A percentile compares a stretch with the other conserved stretches of the same genome.
Conservation (phyloP, 2,113 vertebrate species). For the Elaphurus davidianus region DNA sequence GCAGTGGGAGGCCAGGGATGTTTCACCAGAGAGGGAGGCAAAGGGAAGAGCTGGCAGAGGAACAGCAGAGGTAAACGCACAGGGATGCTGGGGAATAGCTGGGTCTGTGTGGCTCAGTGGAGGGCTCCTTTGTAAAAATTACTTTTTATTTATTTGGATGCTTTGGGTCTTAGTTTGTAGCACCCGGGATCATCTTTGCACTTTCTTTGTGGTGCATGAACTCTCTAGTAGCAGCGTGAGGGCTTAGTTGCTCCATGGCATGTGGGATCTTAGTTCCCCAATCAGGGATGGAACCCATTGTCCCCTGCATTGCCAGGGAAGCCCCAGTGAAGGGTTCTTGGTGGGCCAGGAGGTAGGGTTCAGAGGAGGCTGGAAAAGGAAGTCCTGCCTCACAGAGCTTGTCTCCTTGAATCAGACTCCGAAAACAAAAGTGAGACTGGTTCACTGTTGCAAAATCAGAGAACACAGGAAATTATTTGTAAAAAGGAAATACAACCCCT, state of each 20-base stretch:
- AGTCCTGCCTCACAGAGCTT: background rate
- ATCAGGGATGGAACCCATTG: background rate
- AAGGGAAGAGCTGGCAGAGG: background rate
- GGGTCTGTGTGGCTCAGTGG: background rate
- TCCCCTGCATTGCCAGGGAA: background rate
- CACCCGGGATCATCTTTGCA: background rate
- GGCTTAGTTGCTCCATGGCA: background rate
- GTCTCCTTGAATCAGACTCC: background rate
- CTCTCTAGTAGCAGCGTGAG: background rate
- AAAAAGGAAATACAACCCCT: constrained; percentile 11
- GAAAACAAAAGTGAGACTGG: background rate
- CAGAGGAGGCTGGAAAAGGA: background rate
- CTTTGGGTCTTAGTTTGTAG: background rate
- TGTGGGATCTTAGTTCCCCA: background rate
- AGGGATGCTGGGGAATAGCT: too few species aligned
- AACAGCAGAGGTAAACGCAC: background rate
- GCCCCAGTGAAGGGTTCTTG: background rate
- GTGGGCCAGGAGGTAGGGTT: background rate
- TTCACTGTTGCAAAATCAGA: background rate
- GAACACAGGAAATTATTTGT: constrained; percentile 19
- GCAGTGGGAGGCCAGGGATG: background rate
- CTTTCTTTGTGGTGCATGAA: background rate
- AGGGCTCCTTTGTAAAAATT: background rate
- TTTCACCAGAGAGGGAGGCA: background rate
- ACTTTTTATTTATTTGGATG: background rate